phyloP scores from a whole-genome alignment of 1,140 invertebrate species.

The Neelides sp. region DNA sequence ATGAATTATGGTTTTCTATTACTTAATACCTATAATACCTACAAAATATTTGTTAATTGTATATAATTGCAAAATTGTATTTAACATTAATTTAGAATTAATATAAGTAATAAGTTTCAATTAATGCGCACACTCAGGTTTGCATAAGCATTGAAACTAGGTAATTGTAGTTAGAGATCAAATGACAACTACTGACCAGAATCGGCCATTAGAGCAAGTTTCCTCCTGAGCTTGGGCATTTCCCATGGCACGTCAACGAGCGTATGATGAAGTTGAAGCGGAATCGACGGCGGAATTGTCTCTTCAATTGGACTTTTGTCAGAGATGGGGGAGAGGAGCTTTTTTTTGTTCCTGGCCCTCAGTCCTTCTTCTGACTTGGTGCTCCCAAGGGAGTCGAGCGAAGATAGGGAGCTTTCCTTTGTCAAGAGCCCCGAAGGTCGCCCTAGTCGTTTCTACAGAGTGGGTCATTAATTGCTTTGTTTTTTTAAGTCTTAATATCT shows the following conservation, averaged over 20 bases:
- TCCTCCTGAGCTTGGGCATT: conserved; percentile 69
- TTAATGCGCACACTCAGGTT: too few relatives aligned
- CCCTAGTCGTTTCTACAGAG: not conserved
- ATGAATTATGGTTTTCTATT: too few relatives aligned
- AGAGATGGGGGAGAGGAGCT: conserved; percentile 66
- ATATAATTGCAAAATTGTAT: too few relatives aligned
- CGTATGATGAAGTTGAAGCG: not conserved
- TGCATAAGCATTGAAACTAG: too few relatives aligned
- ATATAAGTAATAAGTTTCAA: too few relatives aligned
- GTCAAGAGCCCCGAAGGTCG: conserved; percentile 1
- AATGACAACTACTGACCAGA: too few relatives aligned
- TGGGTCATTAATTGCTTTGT: not conserved
- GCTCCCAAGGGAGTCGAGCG: conserved; percentile 26
- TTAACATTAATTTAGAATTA: too few relatives aligned
- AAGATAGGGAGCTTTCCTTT: conserved; percentile 27
- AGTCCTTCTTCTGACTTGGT: not conserved
- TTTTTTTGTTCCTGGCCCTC: conserved; percentile 1
- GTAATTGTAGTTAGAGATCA: too few relatives aligned
- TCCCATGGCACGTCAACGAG: conserved; percentile 68
- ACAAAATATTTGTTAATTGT: too few relatives aligned
- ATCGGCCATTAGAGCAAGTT: conserved; percentile 37
- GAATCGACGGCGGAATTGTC: not conserved
- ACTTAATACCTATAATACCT: too few relatives aligned
- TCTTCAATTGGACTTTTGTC: conserved; percentile 80
- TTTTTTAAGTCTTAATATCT: not conserved